Base-by-base conservation (phyloP, 2,113 vertebrate species). In the Uropsilus gracilis region DNA sequence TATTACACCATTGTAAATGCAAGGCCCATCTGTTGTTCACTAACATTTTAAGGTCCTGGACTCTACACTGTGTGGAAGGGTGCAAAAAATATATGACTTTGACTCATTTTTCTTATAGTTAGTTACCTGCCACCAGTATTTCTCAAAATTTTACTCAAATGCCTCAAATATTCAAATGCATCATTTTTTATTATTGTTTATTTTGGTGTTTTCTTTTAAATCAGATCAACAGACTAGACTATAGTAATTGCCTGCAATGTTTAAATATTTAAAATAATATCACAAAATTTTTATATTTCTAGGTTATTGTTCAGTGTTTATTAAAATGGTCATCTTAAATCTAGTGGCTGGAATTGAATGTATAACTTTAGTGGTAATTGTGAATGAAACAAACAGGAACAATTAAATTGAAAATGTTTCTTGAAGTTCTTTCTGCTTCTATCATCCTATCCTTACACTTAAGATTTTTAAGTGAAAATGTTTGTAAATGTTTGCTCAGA, bases 391-490 rank as follows among this genome's bases (percentile, higher is more conserved):
- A 78, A 82, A 24, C 7, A 68, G 76, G 11, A 90, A 84, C 7
- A 10, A 39, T 66, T 78, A 83, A 50, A 2, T n/a, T 37, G 22
- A 84, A 84, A 64, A 85, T 75, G 10, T n/a, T 82, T 69, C 39
- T 88, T 81, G 12, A 69, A 32, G 32, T 37, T 48, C 44, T 83
- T 90, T 61, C 34, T 50, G 28, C 46, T 3, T 72, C 30, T 83
- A 78, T 50, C 1, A 93, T 84, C 4, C 37, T 68, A 55, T 53
- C 53, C 85, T 72, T 44, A 86, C 86, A 46, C 30, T 76, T 72
- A 50, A 32, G 30, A 66, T 88, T 89, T 93, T 63, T 69, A 94
- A 90, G 28, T 32, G 6, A 71, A 95, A 30, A 64, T 46, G 6
- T 53, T 28, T 89, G 89, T 48, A 75, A 93, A 94, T 55, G 28